Evolutionary conservation across 2,888 invertebrate genomes (phyloP).

Genomic region (Galerucella pusilla): DNA sequence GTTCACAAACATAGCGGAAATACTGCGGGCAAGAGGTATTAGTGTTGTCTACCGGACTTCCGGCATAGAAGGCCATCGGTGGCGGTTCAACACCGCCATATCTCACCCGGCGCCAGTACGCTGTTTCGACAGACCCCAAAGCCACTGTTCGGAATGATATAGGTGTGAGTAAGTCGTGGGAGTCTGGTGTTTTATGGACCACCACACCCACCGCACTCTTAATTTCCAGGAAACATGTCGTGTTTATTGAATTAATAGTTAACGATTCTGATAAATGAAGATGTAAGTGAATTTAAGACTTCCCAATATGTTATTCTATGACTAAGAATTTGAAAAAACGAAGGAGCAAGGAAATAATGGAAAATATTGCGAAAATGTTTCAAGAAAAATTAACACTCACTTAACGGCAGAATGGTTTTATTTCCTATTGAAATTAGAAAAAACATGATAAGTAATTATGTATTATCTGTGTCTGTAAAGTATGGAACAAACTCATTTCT

Average conservation of each 20-base stretch:
- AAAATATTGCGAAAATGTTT: too few relatives aligned
- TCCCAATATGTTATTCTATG: neutral
- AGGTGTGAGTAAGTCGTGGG: constrained; percentile 52
- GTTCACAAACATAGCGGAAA: constrained; percentile 55
- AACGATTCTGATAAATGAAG: neutral
- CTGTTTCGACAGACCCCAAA: constrained; percentile 49
- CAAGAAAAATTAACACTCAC: too few relatives aligned
- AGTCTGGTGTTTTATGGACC: constrained; percentile 51
- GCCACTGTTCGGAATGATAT: constrained; percentile 52
- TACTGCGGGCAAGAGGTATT: constrained; percentile 46
- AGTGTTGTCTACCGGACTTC: constrained; percentile 60
- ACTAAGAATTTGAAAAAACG: neutral
- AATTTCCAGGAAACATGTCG: constrained; percentile 42
- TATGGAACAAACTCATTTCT: too few relatives aligned
- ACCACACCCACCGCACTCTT: constrained; percentile 42
- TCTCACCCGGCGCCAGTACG: constrained; percentile 59
- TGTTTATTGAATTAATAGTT: constrained; percentile 35
- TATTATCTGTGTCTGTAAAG: too few relatives aligned
- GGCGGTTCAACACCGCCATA: constrained; percentile 50
- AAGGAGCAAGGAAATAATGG: too few relatives aligned
- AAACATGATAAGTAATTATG: too few relatives aligned
- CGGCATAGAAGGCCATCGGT: constrained; percentile 54
- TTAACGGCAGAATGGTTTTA: too few relatives aligned
- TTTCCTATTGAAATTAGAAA: too few relatives aligned
- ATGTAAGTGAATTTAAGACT: neutral